Evolutionary conservation across 2,888 invertebrate species (phyloP), one percentile per base, ranked within the genome.

Genomic region (Nasonia oneida): DNA sequence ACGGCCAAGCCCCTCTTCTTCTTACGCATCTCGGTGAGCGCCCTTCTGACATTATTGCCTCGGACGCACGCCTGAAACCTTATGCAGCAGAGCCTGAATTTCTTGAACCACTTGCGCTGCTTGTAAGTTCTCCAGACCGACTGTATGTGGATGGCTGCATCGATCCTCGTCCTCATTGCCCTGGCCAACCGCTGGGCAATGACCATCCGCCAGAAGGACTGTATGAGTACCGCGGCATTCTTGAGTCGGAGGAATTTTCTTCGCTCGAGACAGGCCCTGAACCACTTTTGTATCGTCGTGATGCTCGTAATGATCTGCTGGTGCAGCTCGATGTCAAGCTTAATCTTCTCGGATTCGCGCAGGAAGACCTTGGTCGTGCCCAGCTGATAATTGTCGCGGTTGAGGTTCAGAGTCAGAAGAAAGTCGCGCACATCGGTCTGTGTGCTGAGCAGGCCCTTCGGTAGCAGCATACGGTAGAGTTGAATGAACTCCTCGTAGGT

Each of bases 401-500:
- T 97, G 88, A 98, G 94, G 92, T 98, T 97, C 88, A 98, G 94
- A 10, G 96, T 97, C 18, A 96, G 95, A 77, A 99, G 94, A 94
- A 98, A 98, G 89, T 97, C 95, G 86, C 96, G 94, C 12, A 99
- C 97, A 92, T 99, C 98, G 18, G 95, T 95, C 93, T 98, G 97
- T 1, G 97, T 97, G 93, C 98, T 98, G 15, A 97, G 94, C 88
- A 98, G 94, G 29, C 98, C 98, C 91, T 97, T 97, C 0, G 98
- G 98, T 89, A 99, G 94, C 86, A 99, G 94, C 93, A 98, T 98
- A 91, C 98, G 95, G 93, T 99, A 99, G 85, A 98, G 94, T 91
- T 98, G 98, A 87, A 98, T 97, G 93, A 99, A 99, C 94, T 98
- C 98, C 92, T 98, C 98, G 93, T 98, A 98, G 0, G 97, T 97